phyloP scores from a whole-genome alignment of 2,113 vertebrate species.

The Platysteira castanea region DNA sequence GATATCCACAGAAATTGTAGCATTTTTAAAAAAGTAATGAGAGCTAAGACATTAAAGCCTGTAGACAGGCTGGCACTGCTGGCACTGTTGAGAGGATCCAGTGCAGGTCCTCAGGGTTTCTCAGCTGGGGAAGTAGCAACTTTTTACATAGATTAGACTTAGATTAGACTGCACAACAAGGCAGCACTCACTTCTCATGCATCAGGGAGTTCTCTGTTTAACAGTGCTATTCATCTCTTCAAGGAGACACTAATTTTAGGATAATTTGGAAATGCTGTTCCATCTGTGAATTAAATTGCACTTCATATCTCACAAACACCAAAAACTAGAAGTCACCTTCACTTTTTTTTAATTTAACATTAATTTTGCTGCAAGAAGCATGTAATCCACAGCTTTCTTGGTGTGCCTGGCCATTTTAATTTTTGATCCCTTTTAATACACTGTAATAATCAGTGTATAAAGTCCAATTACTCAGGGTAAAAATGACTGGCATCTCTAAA shows the following conservation, averaged over 20 bases:
- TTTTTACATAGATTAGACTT: neutral
- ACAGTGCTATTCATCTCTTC: neutral
- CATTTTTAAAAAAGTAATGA: neutral
- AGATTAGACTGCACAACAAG: neutral
- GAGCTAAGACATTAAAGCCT: neutral
- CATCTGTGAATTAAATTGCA: neutral
- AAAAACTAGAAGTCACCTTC: neutral
- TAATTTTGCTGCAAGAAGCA: neutral
- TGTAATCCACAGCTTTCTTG: neutral
- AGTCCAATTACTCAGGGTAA: neutral
- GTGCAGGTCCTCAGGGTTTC: neutral
- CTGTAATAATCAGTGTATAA: neutral
- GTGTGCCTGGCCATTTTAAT: neutral
- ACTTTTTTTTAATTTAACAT: neutral
- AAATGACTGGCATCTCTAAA: neutral
- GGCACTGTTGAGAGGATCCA: neutral
- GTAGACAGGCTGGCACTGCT: neutral
- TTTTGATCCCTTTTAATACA: neutral
- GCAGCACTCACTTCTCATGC: neutral
- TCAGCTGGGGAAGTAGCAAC: neutral
- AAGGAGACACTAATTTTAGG: neutral
- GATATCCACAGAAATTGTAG: neutral
- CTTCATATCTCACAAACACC: neutral
- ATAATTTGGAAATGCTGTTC: neutral
- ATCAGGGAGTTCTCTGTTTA: neutral